phyloP scores from a whole-genome alignment of 2,888 invertebrate genomes.

The Luperina testacea region DNA sequence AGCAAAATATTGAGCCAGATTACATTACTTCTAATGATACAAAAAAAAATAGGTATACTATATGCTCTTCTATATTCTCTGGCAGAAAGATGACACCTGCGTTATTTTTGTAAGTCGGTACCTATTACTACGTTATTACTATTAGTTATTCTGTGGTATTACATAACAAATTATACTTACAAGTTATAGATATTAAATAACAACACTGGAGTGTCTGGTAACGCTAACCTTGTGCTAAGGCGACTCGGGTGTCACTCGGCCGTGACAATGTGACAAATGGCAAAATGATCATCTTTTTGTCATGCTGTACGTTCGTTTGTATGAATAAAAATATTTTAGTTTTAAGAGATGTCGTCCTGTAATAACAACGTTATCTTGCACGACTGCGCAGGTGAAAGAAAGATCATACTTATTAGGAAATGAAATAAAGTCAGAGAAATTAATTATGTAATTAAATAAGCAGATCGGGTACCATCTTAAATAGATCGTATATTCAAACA shows the following conservation, averaged over 20 bases:
- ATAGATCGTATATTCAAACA: background rate
- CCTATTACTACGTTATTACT: too few relatives aligned
- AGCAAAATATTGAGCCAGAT: background rate
- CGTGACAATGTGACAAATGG: conserved; percentile 70
- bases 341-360: background rate
- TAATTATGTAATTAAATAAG: too few relatives aligned
- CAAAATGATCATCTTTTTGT: conserved; percentile 55
- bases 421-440: too few relatives aligned
- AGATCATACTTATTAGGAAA: too few relatives aligned
- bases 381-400: too few relatives aligned
- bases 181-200: conserved; percentile 31
- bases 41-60: background rate
- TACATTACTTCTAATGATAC: background rate
- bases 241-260: conserved; percentile 62
- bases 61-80: too few relatives aligned
- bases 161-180: background rate
- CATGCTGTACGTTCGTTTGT: background rate
- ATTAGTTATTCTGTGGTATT: background rate
- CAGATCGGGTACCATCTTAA: background rate
- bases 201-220: conserved; percentile 64
- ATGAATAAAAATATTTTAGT: conserved; percentile 5
- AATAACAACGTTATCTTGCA: too few relatives aligned
- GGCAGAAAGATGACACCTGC: background rate
- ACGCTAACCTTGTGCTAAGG: conserved; percentile 66
- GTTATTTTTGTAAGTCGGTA: background rate